Conservation (phyloP, 2,113 vertebrate genomes). For the Chaetura pelagica region DNA sequence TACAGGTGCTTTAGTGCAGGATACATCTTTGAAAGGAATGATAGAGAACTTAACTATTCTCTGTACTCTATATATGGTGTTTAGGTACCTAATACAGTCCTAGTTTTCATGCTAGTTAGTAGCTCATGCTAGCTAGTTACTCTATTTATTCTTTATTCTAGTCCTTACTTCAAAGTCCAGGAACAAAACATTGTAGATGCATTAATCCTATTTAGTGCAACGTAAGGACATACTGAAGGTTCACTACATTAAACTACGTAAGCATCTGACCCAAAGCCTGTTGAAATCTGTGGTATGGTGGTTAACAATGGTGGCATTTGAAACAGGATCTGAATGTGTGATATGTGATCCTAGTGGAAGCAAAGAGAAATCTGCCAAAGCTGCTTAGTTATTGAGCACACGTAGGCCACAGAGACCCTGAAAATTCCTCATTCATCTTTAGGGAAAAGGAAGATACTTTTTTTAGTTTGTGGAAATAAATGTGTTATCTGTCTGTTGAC, state of each 20-base stretch:
- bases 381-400: background rate
- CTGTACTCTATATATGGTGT: background rate
- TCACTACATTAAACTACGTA: background rate
- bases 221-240: background rate
- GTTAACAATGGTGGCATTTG: background rate
- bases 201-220: background rate
- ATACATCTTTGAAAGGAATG: background rate
- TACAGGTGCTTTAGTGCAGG: fast-evolving
- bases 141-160: background rate
- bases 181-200: background rate
- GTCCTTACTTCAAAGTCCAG: background rate
- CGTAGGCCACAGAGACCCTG: background rate
- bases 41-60: background rate
- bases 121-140: no score
- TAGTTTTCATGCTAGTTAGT: background rate
- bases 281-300: background rate
- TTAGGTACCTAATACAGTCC: background rate
- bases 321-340: background rate
- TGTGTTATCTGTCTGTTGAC: background rate
- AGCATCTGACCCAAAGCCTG: background rate
- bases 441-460: background rate
- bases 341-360: background rate
- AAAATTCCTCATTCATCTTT: background rate
- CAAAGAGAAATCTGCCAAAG: background rate
- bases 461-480: background rate